phyloP scores from a whole-genome alignment of 1,140 invertebrate species.

The Paracyclopina nana region DNA sequence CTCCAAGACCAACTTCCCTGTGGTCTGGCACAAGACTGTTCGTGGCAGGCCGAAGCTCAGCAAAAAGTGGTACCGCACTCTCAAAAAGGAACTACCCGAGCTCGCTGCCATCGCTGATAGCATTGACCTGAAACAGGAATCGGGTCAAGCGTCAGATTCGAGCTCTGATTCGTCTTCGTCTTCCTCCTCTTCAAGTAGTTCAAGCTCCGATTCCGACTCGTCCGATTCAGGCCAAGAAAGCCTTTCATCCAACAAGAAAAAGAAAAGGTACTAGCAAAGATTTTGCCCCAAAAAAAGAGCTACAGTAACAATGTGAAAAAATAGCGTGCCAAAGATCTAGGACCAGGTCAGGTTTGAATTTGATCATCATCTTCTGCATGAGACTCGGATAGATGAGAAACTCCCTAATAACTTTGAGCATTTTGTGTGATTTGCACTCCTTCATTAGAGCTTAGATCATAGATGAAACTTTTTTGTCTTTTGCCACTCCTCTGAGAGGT shows the following conservation, averaged over 20 bases:
- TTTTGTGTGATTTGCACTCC: too few relatives aligned
- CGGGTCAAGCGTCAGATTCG: slow-evolving; percentile 81
- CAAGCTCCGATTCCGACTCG: slow-evolving; percentile 27
- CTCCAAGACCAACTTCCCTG: slow-evolving; percentile 81
- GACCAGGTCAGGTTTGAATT: neutral
- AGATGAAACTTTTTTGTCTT: too few relatives aligned
- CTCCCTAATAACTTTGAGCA: neutral
- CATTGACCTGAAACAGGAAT: slow-evolving; percentile 64
- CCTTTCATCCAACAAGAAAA: slow-evolving; percentile 64
- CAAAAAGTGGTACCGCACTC: slow-evolving; percentile 50
- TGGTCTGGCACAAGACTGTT: slow-evolving; percentile 96
- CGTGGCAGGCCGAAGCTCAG: slow-evolving; percentile 83
- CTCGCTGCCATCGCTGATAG: slow-evolving; percentile 58
- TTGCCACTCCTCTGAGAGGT: too few relatives aligned
- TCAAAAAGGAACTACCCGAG: slow-evolving; percentile 49
- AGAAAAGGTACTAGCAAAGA: slow-evolving; percentile 26
- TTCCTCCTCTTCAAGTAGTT: slow-evolving; percentile 32
- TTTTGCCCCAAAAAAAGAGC: neutral
- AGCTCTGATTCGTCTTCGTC: slow-evolving; percentile 73
- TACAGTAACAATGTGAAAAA: neutral
- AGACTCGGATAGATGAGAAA: neutral
- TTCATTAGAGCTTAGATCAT: too few relatives aligned
- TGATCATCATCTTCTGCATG: neutral
- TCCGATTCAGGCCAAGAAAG: slow-evolving; percentile 52
- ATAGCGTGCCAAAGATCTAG: neutral